A percentile compares a stretch with the other conserved stretches of the same genome.
Conservation (phyloP, 2,113 vertebrate species). For the Anseranas semipalmata region DNA sequence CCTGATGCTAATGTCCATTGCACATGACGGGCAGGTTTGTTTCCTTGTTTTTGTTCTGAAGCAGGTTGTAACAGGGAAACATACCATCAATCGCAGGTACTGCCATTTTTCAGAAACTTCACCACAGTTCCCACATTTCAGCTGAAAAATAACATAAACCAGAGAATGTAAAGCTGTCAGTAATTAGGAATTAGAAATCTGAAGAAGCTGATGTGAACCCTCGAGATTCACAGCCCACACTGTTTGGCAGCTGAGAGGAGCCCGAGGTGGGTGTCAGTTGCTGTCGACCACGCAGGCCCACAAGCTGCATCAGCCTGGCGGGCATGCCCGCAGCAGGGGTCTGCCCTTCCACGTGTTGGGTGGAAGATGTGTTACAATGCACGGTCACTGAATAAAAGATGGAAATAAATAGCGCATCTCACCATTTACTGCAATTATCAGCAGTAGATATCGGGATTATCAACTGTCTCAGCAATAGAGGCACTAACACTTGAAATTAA, state of each 20-base stretch:
- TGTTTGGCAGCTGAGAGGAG: not conserved
- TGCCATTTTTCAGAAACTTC: slow-evolving; percentile 97
- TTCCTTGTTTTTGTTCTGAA: not conserved
- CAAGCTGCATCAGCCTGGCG: fast-evolving
- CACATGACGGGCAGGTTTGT: not conserved
- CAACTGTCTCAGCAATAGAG: not conserved
- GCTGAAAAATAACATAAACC: slow-evolving; percentile 69
- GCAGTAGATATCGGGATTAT: not conserved
- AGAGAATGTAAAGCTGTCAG: not conserved
- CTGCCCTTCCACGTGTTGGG: fast-evolving
- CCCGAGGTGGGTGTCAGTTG: fast-evolving
- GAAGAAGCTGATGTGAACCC: not conserved
- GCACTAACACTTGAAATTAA: no score
- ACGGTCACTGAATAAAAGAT: fast-evolving
- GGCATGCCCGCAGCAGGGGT: fast-evolving
- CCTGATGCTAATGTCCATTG: no score
- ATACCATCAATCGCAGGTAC: slow-evolving; percentile 89
- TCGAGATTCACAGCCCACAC: no score
- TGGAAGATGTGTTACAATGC: not conserved
- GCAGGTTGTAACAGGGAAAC: not conserved
- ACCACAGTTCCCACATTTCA: slow-evolving; percentile 95
- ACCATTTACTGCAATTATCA: not conserved
- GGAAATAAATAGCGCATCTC: not conserved
- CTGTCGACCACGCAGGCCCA: fast-evolving
- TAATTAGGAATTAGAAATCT: not conserved